A percentile compares a stretch with the other conserved stretches of the same genome.
These are phyloP conservation scores for Orestias chungarensis DNA, from an alignment of 2,797 vertebrate species.

Conservation along the genomic window DNA sequence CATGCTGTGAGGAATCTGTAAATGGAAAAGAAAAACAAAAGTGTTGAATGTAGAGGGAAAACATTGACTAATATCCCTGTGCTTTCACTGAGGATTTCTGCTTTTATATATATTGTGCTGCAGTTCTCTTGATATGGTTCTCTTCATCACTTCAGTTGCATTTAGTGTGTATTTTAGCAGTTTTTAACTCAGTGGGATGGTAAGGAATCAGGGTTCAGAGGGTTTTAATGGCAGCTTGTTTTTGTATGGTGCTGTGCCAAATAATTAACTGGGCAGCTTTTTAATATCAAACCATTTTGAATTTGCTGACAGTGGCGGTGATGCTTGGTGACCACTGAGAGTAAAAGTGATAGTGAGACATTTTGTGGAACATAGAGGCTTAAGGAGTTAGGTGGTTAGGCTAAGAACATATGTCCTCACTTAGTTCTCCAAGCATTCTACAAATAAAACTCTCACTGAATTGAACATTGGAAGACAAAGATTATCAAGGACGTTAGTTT, in stretches of 20 bases:
- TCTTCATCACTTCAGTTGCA: too few relatives aligned
- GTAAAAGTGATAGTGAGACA: background rate
- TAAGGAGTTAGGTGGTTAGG: background rate
- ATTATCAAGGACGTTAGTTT: background rate
- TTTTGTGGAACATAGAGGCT: background rate
- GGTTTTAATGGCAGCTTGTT: constrained; percentile 1
- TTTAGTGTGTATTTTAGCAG: background rate
- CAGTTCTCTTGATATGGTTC: background rate
- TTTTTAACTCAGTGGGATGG: constrained; percentile 8
- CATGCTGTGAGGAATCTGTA: constrained; percentile 39
- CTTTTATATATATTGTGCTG: constrained; percentile 7
- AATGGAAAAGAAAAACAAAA: constrained; percentile 31
- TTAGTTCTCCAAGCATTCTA: background rate
- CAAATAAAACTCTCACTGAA: background rate
- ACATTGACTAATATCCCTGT: constrained; percentile 16
- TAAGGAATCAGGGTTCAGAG: background rate
- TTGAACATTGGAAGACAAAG: background rate
- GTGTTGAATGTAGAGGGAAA: constrained; percentile 15
- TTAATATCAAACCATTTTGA: background rate
- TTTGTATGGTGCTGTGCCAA: background rate
- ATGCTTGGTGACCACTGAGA: background rate
- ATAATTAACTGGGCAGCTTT: background rate
- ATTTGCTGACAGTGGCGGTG: background rate
- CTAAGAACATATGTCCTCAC: background rate
- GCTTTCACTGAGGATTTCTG: background rate